phyloP scores from a whole-genome alignment of 1,140 invertebrate genomes.

The Holcopasites calliopsidis region DNA sequence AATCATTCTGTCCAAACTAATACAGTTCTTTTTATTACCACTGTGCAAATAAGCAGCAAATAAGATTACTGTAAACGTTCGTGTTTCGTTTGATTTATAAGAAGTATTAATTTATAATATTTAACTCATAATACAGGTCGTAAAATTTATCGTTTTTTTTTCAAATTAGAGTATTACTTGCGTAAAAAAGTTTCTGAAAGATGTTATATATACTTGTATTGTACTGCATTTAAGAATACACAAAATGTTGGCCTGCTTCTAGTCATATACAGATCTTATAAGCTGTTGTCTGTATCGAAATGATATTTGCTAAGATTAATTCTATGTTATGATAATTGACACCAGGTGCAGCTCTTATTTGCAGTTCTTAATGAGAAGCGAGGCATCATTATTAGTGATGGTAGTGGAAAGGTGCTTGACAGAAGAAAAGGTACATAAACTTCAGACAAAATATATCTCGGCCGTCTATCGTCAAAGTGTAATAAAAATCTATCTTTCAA shows the following conservation, averaged over 20 bases:
- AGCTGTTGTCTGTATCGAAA: slow-evolving; percentile 59
- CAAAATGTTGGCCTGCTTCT: slow-evolving; percentile 13
- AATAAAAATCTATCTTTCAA: not conserved
- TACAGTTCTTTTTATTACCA: not conserved
- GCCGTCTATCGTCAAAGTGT: no score
- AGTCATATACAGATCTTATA: slow-evolving; percentile 13
- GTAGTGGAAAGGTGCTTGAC: slow-evolving; percentile 35
- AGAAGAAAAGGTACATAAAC: slow-evolving; percentile 12
- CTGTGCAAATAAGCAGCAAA: no score
- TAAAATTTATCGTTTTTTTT: no score
- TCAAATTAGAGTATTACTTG: no score
- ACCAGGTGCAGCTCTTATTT: slow-evolving; percentile 68
- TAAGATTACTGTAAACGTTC: no score
- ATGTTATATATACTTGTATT: not conserved
- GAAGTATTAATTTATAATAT: not conserved
- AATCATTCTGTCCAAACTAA: slow-evolving; percentile 46
- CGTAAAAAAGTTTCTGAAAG: no score
- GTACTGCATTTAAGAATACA: slow-evolving; percentile 17
- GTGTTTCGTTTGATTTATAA: not conserved
- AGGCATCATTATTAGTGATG: slow-evolving; percentile 54
- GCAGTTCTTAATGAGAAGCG: slow-evolving; percentile 59
- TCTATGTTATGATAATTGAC: slow-evolving; percentile 70
- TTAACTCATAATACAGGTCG: not conserved
- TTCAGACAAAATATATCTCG: slow-evolving; percentile 4
- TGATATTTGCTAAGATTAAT: slow-evolving; percentile 66